Conservation (phyloP, 2,888 invertebrate species). For the Sericinus montela region DNA sequence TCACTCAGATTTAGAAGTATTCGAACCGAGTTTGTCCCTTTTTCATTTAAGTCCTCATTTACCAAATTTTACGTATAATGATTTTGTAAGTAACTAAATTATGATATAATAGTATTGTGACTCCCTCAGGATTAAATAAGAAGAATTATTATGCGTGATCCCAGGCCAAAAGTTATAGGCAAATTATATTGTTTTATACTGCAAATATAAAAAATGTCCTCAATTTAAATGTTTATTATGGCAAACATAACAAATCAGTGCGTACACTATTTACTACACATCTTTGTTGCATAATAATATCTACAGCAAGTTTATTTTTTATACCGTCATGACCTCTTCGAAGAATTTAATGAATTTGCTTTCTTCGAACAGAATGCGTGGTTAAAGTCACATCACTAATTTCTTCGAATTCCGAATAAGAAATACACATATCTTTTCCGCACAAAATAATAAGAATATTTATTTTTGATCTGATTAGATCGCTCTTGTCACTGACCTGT, state of each 20-base stretch:
- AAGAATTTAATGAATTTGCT: constrained; percentile 14
- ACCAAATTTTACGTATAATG: too few species aligned
- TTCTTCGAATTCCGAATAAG: constrained; percentile 6
- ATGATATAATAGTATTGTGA: too few species aligned
- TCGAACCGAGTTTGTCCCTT: too few species aligned
- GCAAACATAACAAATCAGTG: neutral
- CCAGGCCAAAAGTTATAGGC: too few species aligned
- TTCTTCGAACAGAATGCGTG: constrained; percentile 3
- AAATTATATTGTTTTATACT: too few species aligned
- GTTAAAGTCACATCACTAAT: constrained; percentile 8
- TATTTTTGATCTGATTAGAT: neutral
- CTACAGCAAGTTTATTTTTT: neutral
- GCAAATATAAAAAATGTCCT: neutral
- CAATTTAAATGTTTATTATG: neutral
- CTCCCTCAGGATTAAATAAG: too few species aligned
- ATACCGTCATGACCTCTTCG: neutral
- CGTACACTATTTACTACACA: constrained; percentile 1
- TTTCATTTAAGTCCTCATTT: too few species aligned
- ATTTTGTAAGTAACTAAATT: too few species aligned
- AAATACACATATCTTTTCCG: constrained; percentile 7
- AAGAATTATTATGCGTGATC: too few species aligned
- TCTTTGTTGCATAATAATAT: constrained; percentile 10
- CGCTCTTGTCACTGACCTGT: neutral
- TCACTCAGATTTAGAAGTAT: too few species aligned
- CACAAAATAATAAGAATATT: neutral